Evolutionary conservation across 2,113 vertebrate species (phyloP), one percentile per base, ranked within the genome.

Genomic region (Spea bombifrons): DNA sequence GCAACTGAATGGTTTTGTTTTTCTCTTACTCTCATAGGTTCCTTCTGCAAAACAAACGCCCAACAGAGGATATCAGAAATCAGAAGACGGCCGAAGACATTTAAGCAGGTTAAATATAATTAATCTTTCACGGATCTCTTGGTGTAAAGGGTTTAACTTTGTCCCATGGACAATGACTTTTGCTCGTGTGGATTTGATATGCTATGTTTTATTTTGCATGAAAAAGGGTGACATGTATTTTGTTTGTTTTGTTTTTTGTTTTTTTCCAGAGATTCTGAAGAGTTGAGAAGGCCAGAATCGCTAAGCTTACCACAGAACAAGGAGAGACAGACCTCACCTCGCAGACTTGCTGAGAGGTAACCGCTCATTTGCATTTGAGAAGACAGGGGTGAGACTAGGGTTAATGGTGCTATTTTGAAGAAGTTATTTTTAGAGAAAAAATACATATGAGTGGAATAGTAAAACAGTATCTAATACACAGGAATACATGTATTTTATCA

Each of bases 71-170:
- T 82, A 83, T 84, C 90, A 89, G 16, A 91, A 91, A 86, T 73
- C 88, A 71, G 96, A 98, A 17, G 94, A 97, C 61, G 66, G 83
- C 0, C 92, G 87, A 83, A 88, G 92, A 83, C 88, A 87, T 5
- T 84, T 85, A 76, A 93, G 84, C 87, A 95, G 94, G 97, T 98
- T 86, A 67, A 49, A 52, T 3, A 67, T 45, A 67, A 30, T 30
- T 30, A 30, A 30, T 30, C 30, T 30, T 30, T 30, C 30, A 30
- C 30, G 30, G 30, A 1, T 30, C 30, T 30, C 30, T 30, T 30
- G 30, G 30, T 30, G 30, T 30, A 30, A 30, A 30, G 30, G 30
- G 30, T 30, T 30, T 30, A 30, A 30, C 30, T 30, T 30, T 30
- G 30, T 30, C 30, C 30, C 30, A 30, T 30, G 30, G 30, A 30